Evolutionary conservation across 2,888 invertebrate genomes (phyloP).

Genomic region (Drosophila koepferae): DNA sequence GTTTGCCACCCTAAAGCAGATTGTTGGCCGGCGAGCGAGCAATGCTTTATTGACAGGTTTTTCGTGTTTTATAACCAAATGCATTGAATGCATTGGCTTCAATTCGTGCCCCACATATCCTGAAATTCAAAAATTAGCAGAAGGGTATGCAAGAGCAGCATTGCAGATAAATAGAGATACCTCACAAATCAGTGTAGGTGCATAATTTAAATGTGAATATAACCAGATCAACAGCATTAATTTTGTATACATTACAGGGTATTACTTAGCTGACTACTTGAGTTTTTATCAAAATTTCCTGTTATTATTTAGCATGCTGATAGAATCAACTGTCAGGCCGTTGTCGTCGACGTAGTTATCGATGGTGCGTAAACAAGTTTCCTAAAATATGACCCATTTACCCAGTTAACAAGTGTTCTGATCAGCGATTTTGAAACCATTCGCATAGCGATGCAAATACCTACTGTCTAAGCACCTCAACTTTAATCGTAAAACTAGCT

Average conservation of each 20-base stretch:
- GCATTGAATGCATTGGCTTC: slow-evolving; percentile 25
- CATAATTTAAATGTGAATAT: background rate
- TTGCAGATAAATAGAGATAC: background rate
- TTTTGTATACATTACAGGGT: background rate
- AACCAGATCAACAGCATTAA: background rate
- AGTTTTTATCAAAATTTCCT: background rate
- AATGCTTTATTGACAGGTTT: slow-evolving; percentile 46
- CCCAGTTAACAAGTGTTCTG: slow-evolving; percentile 71
- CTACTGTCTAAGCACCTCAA: slow-evolving; percentile 7
- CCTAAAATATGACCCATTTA: slow-evolving; percentile 85
- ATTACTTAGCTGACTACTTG: background rate
- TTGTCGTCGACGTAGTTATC: slow-evolving; percentile 34
- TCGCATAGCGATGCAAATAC: slow-evolving; percentile 45
- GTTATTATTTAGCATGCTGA: slow-evolving; percentile 33
- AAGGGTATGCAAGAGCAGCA: background rate
- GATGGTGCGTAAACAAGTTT: slow-evolving; percentile 80
- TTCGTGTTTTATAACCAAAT: slow-evolving; percentile 45
- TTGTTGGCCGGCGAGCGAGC: slow-evolving; percentile 7
- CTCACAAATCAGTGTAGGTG: background rate
- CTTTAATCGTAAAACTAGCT: slow-evolving; percentile 20
- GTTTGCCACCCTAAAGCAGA: slow-evolving; percentile 33
- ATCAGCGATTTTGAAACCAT: slow-evolving; percentile 37
- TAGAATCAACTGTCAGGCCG: slow-evolving; percentile 28
- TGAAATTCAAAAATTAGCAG: background rate
- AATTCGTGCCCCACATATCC: slow-evolving; percentile 22